Base-by-base conservation (phyloP, 2,113 vertebrate genomes). In the Anser brachyrhynchus region DNA sequence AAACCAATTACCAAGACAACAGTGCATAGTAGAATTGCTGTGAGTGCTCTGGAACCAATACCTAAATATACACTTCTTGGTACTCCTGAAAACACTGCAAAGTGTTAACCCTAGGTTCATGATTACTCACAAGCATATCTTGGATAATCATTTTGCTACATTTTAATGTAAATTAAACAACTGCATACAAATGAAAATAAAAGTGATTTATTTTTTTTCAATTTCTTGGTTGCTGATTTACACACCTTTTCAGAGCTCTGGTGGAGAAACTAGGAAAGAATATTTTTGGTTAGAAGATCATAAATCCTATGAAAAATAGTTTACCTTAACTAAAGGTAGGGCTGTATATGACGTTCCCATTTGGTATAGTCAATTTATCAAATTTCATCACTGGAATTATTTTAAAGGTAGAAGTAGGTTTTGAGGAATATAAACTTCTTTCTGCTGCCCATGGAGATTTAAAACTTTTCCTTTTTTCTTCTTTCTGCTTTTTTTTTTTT, bases 41-140 rank as follows among this genome's bases (percentile, higher is more conserved):
- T 35, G 20, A 79, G 51, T 23, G 5, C 5, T 71, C n/a, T 83
- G 23, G 57, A 61, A 55, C 3, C 0, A 46, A 6, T 80, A 57
- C 52, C 25, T 41, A 64, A 33, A 57, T 46, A 72, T 14, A 31
- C 2, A 21, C 9, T 57, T 3, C 4, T 37, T 86, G 28, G 4
- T 86, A 64, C 31, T 90, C 23, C 49, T 55, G 19, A 83, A 73
- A 28, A 11, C 21, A 69, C 22, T 4, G 6, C 4, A 19, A 86
- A 59, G 0, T 1, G 0, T 16, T 73, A 41, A 16, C 3, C 37
- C 5, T 61, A 77, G 29, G 6, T 11, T 37, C 29, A 8, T 5
- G 8, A 61, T 9, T 29, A 33, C 14, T 41, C 59, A 57, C 7
- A 81, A 1, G 20, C 22, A 66, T 66, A 74, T 7, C 11, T 43